phyloP scores from a whole-genome alignment of 2,797 vertebrate genomes.

The Syngnathus acus region DNA sequence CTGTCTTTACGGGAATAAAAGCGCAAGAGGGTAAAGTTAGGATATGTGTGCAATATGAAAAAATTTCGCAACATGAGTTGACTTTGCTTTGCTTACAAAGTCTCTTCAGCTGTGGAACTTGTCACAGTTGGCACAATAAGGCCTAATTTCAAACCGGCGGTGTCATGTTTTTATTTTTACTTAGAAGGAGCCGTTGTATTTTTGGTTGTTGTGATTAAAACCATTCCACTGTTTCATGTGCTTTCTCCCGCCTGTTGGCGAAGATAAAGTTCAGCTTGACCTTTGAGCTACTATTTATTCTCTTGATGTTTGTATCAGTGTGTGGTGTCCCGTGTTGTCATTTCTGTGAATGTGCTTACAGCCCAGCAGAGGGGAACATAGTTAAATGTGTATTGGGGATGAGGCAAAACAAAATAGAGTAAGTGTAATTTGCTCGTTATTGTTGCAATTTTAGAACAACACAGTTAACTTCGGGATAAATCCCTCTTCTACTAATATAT shows the following conservation, averaged over 20 bases:
- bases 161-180: slow-evolving; percentile 31
- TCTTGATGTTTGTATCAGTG: slow-evolving; percentile 64
- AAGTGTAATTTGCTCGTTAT: slow-evolving; percentile 10
- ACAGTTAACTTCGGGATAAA: slow-evolving; percentile 2
- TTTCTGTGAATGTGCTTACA: slow-evolving; percentile 10
- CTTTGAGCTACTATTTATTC: slow-evolving; percentile 68
- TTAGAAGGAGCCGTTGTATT: slow-evolving; percentile 31
- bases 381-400: slow-evolving; percentile 12
- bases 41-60: background rate
- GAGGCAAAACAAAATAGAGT: slow-evolving; percentile 18
- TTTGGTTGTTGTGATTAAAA: slow-evolving; percentile 54
- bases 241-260: slow-evolving; percentile 59
- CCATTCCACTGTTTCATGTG: slow-evolving; percentile 58
- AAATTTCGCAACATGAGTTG: background rate
- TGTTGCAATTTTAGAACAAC: slow-evolving; percentile 3
- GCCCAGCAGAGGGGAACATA: slow-evolving; percentile 17
- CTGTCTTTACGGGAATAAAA: background rate
- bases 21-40: background rate
- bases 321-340: slow-evolving; percentile 38
- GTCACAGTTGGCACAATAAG: slow-evolving; percentile 27
- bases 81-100: background rate
- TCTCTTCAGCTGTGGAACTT: slow-evolving; percentile 10
- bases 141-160: slow-evolving; percentile 29
- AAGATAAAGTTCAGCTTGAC: slow-evolving; percentile 74
- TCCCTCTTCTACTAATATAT: slow-evolving; percentile 41